Percentiles rank a stretch among this genome's conserved stretches.
Evolutionary conservation across 2,888 invertebrate species (phyloP).

Genomic region (Eutolmus rufibarbis): DNA sequence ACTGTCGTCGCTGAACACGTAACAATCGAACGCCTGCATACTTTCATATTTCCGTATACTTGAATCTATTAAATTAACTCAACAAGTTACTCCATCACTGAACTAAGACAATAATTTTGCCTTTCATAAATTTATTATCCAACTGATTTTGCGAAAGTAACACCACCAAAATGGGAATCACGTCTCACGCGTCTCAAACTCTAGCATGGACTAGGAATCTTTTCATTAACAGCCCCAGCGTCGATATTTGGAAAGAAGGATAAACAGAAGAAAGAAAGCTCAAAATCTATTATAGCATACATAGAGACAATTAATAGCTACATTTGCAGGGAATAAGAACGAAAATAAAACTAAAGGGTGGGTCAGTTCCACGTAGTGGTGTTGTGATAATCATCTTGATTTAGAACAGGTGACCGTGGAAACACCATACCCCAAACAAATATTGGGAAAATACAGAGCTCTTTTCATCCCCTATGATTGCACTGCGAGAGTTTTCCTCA

Average conservation of each 20-base stretch:
- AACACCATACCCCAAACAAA: conserved; percentile 45
- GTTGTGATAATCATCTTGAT: conserved; percentile 42
- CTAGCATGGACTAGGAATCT: background rate
- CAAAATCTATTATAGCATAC: background rate
- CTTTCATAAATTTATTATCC: background rate
- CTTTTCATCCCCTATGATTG: conserved; percentile 7
- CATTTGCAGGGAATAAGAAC: background rate
- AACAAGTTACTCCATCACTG: background rate
- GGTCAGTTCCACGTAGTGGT: background rate
- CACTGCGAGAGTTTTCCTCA: background rate
- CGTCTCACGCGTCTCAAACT: background rate
- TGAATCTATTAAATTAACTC: background rate
- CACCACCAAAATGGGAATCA: background rate
- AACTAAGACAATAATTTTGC: background rate
- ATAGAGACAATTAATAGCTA: background rate
- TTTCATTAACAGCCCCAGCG: background rate
- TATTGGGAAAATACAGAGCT: conserved; percentile 22
- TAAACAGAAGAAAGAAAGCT: background rate
- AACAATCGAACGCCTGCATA: background rate
- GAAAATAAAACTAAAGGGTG: conserved; percentile 10
- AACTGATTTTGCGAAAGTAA: background rate
- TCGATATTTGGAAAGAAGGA: background rate
- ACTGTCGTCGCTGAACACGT: background rate
- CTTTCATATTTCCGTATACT: background rate
- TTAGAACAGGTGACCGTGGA: conserved; percentile 42